Evolutionary conservation across 2,113 vertebrate genomes (phyloP), one percentile per base, ranked within the genome.

Genomic region (Brachypteracias leptosomus): DNA sequence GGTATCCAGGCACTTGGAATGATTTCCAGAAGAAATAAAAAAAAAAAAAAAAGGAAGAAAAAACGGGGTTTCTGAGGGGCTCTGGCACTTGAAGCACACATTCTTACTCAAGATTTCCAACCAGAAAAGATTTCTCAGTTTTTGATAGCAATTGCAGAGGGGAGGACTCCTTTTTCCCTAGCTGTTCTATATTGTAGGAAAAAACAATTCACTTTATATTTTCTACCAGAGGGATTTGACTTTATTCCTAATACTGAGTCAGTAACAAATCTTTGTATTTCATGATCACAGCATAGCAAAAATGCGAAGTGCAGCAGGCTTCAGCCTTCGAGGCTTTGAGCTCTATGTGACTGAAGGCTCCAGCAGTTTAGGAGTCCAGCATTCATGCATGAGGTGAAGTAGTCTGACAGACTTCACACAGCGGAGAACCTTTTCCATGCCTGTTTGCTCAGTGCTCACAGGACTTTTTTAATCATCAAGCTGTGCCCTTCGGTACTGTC

Each of bases 381-480:
- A 8, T 75, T 71, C 63, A 58, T 24, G 16, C 22, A 28, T 0
- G 0, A 25, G 9, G 9, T 58, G 33, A 91, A 76, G 54, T 20
- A 1, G 0, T 36, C 36, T 26, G 25, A 52, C 26, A 31, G 68
- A 13, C 47, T 47, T 93, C 79, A 77, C 21, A n/a, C 5, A 22
- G 36, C 29, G 52, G 14, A 77, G 38, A 72, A 80, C 22, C 29
- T 76, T 67, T 71, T 54, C 47, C 22, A 77, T 25, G 42, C 15
- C 17, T 3, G 0, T 54, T 85, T 85, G 29, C 49, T 58, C 58
- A 28, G n/a, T 20, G 33, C 9, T 77, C 0, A 0, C 9, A 31
- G 49, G 25, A 42, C 14, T 67, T 52, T 73, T 77, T 76, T 88
- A 35, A 47, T 75, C 74, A 35, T 36, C 65, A 61, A 29, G 16